Conservation (phyloP, 2,797 vertebrate species). For the Nasua narica region DNA sequence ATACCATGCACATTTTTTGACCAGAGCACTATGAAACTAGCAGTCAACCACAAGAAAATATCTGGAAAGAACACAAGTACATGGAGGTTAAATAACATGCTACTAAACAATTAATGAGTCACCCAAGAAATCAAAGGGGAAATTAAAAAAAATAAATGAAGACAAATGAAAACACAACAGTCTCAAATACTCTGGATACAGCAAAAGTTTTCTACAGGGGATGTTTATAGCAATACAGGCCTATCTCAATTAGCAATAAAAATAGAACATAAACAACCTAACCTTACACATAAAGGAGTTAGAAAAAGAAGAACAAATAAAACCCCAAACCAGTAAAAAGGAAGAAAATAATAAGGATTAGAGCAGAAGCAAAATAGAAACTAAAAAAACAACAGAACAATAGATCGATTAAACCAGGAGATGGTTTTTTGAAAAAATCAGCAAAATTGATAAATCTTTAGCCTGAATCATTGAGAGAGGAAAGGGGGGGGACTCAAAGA, state of each 20-base stretch:
- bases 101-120: background rate
- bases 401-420: background rate
- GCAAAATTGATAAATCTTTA: background rate
- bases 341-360: background rate
- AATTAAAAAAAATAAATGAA: background rate
- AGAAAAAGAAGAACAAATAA: background rate
- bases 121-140: background rate
- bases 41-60: background rate
- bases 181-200: background rate
- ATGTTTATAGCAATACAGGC: background rate
- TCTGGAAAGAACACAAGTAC: background rate
- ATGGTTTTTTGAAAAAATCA: background rate
- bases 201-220: background rate
- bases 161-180: background rate
- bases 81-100: background rate
- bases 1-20: background rate
- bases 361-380: background rate
- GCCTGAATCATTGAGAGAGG: background rate
- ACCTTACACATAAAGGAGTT: background rate
- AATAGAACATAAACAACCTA: background rate
- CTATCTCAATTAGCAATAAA: background rate
- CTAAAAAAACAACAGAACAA: background rate
- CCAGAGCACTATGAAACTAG: background rate
- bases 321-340: background rate
- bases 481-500: background rate